Evolutionary conservation across 2,113 vertebrate species (phyloP).

Genomic region (Indri indri): DNA sequence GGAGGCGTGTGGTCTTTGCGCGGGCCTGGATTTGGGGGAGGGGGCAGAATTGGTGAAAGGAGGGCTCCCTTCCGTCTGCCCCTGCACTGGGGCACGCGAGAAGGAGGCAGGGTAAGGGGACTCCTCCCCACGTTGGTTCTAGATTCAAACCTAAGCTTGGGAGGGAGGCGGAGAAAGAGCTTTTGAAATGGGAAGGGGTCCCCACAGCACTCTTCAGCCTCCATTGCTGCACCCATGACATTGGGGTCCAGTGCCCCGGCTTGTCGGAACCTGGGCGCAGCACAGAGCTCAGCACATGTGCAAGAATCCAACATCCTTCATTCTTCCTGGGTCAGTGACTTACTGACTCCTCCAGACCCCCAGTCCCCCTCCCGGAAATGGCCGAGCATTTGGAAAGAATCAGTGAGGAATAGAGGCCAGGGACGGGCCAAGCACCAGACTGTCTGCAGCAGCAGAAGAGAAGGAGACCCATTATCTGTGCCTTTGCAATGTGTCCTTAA

Average conservation of each 20-base stretch:
- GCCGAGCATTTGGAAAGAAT: neutral
- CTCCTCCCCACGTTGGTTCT: neutral
- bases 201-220: neutral
- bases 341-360: neutral
- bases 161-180: neutral
- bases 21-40: constrained; percentile 73
- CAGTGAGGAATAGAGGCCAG: neutral
- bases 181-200: neutral
- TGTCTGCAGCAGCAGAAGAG: constrained; percentile 23
- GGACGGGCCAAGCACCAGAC: neutral
- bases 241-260: neutral
- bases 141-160: neutral
- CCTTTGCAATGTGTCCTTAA: constrained; percentile 51
- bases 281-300: neutral
- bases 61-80: too few relatives aligned
- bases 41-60: neutral
- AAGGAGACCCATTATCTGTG: constrained; percentile 30
- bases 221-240: fast-evolving
- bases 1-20: constrained; percentile 69
- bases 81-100: neutral
- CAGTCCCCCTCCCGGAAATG: neutral
- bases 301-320: neutral
- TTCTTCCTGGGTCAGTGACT: neutral
- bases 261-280: neutral
- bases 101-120: neutral